Evolutionary conservation across 2,888 invertebrate genomes (phyloP).

Genomic region (Sarcophaga caerulescens): DNA sequence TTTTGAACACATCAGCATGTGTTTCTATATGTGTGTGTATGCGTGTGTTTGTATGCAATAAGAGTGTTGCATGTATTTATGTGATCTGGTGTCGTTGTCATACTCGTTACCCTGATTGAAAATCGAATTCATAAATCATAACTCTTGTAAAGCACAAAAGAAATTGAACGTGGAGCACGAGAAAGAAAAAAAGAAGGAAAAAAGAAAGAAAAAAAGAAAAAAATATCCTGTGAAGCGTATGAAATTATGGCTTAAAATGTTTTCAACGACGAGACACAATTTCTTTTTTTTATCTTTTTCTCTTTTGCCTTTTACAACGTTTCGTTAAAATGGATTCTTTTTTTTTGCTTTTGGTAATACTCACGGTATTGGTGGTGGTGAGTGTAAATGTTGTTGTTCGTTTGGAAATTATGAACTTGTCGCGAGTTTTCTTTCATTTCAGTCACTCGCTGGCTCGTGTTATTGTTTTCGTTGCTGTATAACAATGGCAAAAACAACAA

Average conservation of each 20-base stretch:
- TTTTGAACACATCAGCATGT: constrained; percentile 35
- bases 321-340: constrained; percentile 46
- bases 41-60: constrained; percentile 1
- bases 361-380: background rate
- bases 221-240: constrained; percentile 30
- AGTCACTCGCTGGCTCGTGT: background rate
- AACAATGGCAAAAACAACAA: constrained; percentile 6
- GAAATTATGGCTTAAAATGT: constrained; percentile 65
- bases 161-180: background rate
- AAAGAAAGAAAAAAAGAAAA: background rate
- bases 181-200: too few species aligned
- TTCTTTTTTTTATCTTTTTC: constrained; percentile 8
- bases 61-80: constrained; percentile 33
- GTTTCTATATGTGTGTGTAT: constrained; percentile 1
- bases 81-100: constrained; percentile 62
- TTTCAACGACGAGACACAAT: constrained; percentile 62
- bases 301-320: background rate
- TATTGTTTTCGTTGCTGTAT: constrained; percentile 45
- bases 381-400: constrained; percentile 19
- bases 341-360: constrained; percentile 32
- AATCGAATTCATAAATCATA: constrained; percentile 69
- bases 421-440: constrained; percentile 40
- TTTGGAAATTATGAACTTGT: constrained; percentile 66
- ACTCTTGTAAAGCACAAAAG: constrained; percentile 57
- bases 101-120: constrained; percentile 68